Evolutionary conservation across 2,797 vertebrate genomes (phyloP).

Genomic region (Vultur gryphus): DNA sequence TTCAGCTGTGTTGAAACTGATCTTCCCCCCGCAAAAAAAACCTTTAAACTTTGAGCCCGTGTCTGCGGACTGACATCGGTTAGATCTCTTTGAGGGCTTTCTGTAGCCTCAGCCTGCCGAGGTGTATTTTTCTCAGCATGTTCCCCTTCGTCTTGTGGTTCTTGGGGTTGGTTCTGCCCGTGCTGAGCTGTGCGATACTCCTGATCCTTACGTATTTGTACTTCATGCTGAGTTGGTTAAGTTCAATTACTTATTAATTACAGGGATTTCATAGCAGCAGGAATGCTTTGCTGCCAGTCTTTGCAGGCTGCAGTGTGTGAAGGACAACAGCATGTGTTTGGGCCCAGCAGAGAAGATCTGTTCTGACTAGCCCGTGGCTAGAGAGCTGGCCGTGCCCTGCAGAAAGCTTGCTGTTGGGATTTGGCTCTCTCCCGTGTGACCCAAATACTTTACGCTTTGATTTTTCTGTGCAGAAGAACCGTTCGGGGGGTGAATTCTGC

Average conservation of each 20-base stretch:
- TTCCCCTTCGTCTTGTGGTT: background rate
- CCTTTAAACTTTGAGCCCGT: background rate
- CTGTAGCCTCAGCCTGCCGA: background rate
- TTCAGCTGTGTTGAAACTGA: background rate
- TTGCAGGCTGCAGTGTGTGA: background rate
- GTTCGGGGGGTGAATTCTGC: background rate
- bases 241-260: background rate
- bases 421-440: background rate
- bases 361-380: background rate
- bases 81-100: background rate
- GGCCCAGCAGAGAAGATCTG: background rate
- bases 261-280: background rate
- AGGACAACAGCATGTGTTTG: background rate
- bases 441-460: background rate
- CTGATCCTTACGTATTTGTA: background rate
- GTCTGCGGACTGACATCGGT: fast-evolving
- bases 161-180: background rate
- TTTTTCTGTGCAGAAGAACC: background rate
- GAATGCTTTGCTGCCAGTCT: background rate
- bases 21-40: fast-evolving
- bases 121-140: background rate
- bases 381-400: background rate
- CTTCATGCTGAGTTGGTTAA: background rate
- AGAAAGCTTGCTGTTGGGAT: background rate
- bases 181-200: background rate